Conservation (phyloP, 2,113 vertebrate genomes). For the Falcunculus frontatus region DNA sequence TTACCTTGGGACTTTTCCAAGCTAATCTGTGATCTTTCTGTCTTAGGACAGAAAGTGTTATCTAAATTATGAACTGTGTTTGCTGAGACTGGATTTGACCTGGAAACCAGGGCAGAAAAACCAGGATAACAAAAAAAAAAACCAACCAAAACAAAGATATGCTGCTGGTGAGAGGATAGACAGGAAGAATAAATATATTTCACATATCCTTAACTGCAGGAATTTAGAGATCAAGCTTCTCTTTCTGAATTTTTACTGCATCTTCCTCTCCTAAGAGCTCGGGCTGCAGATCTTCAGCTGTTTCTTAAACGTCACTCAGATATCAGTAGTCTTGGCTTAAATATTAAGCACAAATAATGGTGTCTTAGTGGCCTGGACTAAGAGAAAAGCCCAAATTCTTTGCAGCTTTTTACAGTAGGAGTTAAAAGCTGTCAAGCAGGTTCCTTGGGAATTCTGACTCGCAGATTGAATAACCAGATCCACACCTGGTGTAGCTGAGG, state of each 20-base stretch:
- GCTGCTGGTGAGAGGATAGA: not conserved
- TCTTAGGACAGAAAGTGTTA: not conserved
- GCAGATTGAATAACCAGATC: not conserved
- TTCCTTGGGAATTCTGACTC: not conserved
- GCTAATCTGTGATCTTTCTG: not conserved
- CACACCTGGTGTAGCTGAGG: not conserved
- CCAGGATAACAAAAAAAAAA: not conserved
- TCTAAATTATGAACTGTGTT: not conserved
- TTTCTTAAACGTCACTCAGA: not conserved
- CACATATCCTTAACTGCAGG: not conserved
- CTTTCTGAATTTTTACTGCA: not conserved
- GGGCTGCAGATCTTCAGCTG: not conserved
- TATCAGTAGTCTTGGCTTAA: not conserved
- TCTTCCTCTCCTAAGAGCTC: not conserved
- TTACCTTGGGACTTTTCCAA: not conserved
- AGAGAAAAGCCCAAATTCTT: not conserved
- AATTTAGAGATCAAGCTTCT: not conserved
- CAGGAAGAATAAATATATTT: not conserved
- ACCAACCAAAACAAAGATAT: not conserved
- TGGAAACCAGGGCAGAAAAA: not conserved
- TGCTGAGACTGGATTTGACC: not conserved
- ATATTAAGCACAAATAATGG: not conserved
- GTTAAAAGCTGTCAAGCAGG: not conserved
- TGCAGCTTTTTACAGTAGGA: not conserved
- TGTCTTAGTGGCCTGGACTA: not conserved